Percentiles rank a stretch among this genome's conserved stretches.
Evolutionary conservation across 1,140 invertebrate genomes (phyloP).

Genomic region (Calliopsis andreniformis): DNA sequence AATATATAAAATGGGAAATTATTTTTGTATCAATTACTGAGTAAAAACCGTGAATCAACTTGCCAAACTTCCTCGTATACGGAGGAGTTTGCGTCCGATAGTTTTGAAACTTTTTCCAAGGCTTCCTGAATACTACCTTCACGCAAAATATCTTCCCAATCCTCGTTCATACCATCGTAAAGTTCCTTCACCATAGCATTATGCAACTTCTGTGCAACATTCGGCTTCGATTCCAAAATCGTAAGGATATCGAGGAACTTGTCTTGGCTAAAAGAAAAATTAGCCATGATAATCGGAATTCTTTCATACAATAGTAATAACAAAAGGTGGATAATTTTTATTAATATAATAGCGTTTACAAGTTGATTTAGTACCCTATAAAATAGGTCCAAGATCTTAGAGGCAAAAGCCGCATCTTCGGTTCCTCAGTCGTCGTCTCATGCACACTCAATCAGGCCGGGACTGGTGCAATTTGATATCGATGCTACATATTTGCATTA

Average conservation of each 20-base stretch:
- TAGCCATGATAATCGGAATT: not conserved
- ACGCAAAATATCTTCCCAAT: conserved; percentile 58
- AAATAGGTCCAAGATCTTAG: not conserved
- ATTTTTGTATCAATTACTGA: no score
- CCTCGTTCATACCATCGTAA: conserved; percentile 53
- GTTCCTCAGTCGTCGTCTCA: conserved; percentile 38
- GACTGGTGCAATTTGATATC: conserved; percentile 77
- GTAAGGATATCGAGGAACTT: conserved; percentile 64
- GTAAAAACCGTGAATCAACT: conserved; percentile 7
- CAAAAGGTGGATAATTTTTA: not conserved
- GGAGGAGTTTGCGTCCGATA: conserved; percentile 51
- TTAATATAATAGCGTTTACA: no score
- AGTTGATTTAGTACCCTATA: not conserved
- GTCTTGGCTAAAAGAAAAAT: conserved; percentile 62
- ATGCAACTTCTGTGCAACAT: conserved; percentile 54
- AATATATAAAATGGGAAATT: conserved; percentile 7
- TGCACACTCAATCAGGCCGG: conserved; percentile 73
- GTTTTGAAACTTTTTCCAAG: conserved; percentile 57
- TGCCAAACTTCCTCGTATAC: conserved; percentile 61
- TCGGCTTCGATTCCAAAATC: conserved; percentile 58
- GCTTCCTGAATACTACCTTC: conserved; percentile 59
- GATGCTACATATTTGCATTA: conserved; percentile 76
- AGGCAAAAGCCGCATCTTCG: conserved; percentile 14
- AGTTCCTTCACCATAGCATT: conserved; percentile 63
- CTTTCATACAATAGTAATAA: not conserved